A percentile compares a stretch with the other conserved stretches of the same genome.
phyloP scores from a whole-genome alignment of 2,888 invertebrate species.

The Mythimna loreyi region DNA sequence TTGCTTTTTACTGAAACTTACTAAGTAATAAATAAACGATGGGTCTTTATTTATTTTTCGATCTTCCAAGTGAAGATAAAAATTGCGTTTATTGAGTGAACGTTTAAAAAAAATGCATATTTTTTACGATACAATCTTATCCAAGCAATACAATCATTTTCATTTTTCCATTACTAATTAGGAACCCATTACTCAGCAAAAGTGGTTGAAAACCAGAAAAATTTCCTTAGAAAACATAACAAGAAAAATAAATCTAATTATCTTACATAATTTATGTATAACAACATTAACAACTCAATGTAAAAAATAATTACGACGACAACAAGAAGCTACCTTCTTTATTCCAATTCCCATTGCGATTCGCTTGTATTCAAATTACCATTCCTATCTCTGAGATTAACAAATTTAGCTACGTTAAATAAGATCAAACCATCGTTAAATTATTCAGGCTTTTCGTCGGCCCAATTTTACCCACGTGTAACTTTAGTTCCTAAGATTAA shows the following conservation, averaged over 20 bases:
- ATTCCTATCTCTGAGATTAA: constrained; percentile 4
- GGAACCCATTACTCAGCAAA: constrained; percentile 12
- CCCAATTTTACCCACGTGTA: background rate
- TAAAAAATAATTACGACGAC: background rate
- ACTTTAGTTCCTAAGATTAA: background rate
- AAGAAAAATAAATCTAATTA: background rate
- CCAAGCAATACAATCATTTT: background rate
- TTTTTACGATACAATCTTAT: background rate
- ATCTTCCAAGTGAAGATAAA: background rate
- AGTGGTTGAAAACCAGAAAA: background rate
- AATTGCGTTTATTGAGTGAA: too few relatives aligned
- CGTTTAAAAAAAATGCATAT: background rate
- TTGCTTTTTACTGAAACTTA: background rate
- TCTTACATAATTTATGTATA: background rate
- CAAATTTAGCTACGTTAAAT: background rate
- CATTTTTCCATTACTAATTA: background rate
- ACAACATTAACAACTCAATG: background rate
- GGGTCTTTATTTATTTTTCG: background rate
- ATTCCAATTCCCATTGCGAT: background rate
- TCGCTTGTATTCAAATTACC: background rate
- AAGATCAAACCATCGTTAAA: constrained; percentile 6
- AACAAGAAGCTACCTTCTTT: background rate
- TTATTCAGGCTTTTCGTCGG: constrained; percentile 2
- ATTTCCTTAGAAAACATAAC: background rate
- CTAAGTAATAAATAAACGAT: background rate